These are phyloP conservation scores for Lucifuga dentata DNA, from an alignment of 2,113 vertebrate genomes.

Conservation along the genomic window DNA sequence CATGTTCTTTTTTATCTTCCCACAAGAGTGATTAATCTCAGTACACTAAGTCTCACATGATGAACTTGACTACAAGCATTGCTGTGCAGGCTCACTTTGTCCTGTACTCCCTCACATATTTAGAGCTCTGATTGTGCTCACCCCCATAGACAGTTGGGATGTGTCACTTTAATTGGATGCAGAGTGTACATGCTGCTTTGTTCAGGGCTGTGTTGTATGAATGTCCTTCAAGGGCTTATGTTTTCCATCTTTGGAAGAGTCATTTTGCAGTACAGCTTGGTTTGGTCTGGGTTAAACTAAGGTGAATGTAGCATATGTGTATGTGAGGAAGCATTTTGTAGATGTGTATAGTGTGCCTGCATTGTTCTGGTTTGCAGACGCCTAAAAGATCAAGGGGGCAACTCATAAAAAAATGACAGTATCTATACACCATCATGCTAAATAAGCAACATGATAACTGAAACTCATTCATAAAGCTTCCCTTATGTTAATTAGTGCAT, in stretches of 20 bases:
- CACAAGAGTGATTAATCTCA: constrained; percentile 24
- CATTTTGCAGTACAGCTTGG: constrained; percentile 12
- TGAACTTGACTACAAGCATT: constrained; percentile 24
- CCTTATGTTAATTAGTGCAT: too few relatives aligned
- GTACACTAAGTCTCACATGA: constrained; percentile 29
- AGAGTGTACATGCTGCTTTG: constrained; percentile 32
- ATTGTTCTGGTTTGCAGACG: too few relatives aligned
- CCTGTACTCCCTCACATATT: constrained; percentile 45
- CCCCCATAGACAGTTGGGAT: constrained; percentile 48
- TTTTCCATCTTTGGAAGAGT: constrained; percentile 38
- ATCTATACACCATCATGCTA: too few relatives aligned
- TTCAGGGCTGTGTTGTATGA: constrained; percentile 48
- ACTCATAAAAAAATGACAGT: too few relatives aligned
- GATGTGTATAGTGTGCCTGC: background rate
- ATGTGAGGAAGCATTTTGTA: constrained; percentile 2
- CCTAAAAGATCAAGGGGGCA: too few relatives aligned
- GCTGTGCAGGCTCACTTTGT: constrained; percentile 36
- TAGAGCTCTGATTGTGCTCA: constrained; percentile 48
- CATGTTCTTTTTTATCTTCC: background rate
- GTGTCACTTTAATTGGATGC: constrained; percentile 66
- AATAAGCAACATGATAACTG: too few relatives aligned
- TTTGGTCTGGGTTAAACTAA: constrained; percentile 1
- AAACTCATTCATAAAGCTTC: too few relatives aligned
- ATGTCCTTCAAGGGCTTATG: constrained; percentile 11
- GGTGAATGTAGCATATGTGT: background rate